These are phyloP conservation scores for Himalopsyche anomala DNA, from an alignment of 2,888 invertebrate species.

Conservation along the genomic window DNA sequence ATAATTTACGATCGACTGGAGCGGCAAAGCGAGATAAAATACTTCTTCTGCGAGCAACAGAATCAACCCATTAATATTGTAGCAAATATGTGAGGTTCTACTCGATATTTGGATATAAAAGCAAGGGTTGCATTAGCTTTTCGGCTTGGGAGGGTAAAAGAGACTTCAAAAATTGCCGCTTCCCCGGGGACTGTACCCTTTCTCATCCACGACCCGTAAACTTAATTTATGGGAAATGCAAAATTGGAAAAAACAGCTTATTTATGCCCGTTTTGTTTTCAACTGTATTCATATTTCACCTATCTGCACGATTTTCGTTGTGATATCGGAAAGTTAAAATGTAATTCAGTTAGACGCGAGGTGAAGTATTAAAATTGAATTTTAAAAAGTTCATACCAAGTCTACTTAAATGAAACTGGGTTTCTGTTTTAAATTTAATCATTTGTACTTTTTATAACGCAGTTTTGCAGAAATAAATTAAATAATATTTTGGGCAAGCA, in stretches of 20 bases:
- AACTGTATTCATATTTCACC: slow-evolving; percentile 48
- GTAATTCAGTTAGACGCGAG: background rate
- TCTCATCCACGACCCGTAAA: slow-evolving; percentile 31
- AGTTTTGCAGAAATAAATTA: no score
- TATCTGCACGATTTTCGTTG: slow-evolving; percentile 15
- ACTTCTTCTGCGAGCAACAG: background rate
- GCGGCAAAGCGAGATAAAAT: background rate
- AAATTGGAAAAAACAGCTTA: slow-evolving; percentile 52
- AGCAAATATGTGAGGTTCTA: slow-evolving; percentile 6
- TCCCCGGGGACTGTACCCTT: slow-evolving; percentile 7
- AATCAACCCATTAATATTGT: slow-evolving; percentile 27
- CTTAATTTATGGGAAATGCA: slow-evolving; percentile 51
- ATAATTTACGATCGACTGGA: background rate
- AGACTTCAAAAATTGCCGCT: slow-evolving; percentile 29
- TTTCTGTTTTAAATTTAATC: no score
- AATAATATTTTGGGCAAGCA: no score
- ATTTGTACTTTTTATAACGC: no score
- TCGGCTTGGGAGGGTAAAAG: slow-evolving; percentile 4
- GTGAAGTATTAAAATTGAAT: no score
- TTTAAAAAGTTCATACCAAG: no score
- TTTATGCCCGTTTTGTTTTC: slow-evolving; percentile 46
- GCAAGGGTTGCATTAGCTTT: slow-evolving; percentile 31
- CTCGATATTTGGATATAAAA: slow-evolving; percentile 20
- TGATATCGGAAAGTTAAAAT: background rate
- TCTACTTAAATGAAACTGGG: no score